Percentiles rank a stretch among this genome's conserved stretches.
phyloP scores from a whole-genome alignment of 2,888 invertebrate genomes.

The Drosophila pseudotalamancana region DNA sequence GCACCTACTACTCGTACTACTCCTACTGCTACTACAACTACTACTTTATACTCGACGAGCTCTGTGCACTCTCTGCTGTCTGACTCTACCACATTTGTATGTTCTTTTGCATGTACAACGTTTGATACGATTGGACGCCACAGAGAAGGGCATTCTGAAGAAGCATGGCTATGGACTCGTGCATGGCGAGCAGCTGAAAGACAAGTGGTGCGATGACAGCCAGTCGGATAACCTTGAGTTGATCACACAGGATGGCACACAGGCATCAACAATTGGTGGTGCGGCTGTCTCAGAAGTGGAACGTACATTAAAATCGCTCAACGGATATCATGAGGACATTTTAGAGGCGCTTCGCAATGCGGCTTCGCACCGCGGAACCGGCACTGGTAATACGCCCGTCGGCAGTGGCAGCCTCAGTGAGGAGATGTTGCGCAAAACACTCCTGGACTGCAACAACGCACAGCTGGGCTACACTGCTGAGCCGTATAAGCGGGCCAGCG shows the following conservation, averaged over 20 bases:
- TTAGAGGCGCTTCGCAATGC: constrained; percentile 95
- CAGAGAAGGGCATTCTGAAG: constrained; percentile 96
- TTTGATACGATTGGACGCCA: constrained; percentile 37
- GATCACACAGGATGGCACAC: constrained; percentile 89
- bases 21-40: not conserved
- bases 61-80: constrained; percentile 57
- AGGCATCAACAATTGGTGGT: constrained; percentile 86
- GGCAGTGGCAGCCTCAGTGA: constrained; percentile 89
- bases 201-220: constrained; percentile 90
- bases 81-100: constrained; percentile 71
- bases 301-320: constrained; percentile 93
- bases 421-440: constrained; percentile 88
- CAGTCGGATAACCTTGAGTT: constrained; percentile 89
- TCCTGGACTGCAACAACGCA: constrained; percentile 86
- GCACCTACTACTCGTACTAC: not conserved
- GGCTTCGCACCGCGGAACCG: constrained; percentile 89
- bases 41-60: constrained; percentile 35
- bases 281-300: constrained; percentile 91
- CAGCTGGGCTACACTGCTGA: constrained; percentile 85
- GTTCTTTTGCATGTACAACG: constrained; percentile 71
- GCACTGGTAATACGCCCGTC: constrained; percentile 86
- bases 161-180: constrained; percentile 92
- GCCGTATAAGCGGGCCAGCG: constrained; percentile 86
- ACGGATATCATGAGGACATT: constrained; percentile 96
- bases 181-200: constrained; percentile 89